Evolutionary conservation across 2,888 invertebrate species (phyloP).

Genomic region (Dendrolimus pini): DNA sequence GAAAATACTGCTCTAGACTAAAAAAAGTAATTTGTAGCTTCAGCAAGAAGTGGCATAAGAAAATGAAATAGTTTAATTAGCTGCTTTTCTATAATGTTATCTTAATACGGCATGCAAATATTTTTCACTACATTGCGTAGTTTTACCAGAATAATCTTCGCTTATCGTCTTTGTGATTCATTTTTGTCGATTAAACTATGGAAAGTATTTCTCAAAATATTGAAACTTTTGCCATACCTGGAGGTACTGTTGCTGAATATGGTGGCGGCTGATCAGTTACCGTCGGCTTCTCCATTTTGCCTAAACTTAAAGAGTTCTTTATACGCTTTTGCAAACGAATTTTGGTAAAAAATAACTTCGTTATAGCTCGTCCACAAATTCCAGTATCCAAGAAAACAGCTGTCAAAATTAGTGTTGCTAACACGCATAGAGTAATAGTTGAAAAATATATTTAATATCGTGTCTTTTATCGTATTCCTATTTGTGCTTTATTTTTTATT

Average conservation of each 20-base stretch:
- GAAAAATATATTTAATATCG: too few relatives aligned
- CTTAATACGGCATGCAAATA: neutral
- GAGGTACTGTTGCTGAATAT: constrained; percentile 59
- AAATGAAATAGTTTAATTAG: too few relatives aligned
- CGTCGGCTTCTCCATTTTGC: constrained; percentile 55
- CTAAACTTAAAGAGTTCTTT: neutral
- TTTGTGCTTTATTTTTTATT: too few relatives aligned
- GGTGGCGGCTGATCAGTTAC: constrained; percentile 70
- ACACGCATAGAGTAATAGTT: too few relatives aligned
- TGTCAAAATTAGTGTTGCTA: too few relatives aligned
- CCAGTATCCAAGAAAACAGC: too few relatives aligned
- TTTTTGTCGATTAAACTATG: constrained; percentile 23
- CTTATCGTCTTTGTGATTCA: constrained; percentile 51
- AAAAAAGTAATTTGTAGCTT: too few relatives aligned
- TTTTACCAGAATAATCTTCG: constrained; percentile 7
- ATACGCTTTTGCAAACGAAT: neutral
- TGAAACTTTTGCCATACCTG: constrained; percentile 32
- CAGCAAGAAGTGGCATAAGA: too few relatives aligned
- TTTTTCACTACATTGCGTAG: constrained; percentile 22
- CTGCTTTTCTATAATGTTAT: too few relatives aligned
- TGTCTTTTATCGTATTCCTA: too few relatives aligned
- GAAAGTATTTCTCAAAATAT: constrained; percentile 15
- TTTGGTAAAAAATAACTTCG: neutral
- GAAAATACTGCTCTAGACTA: too few relatives aligned
- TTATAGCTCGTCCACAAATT: neutral